Conservation (phyloP, 2,888 invertebrate species). For the Drosophila cracens region DNA sequence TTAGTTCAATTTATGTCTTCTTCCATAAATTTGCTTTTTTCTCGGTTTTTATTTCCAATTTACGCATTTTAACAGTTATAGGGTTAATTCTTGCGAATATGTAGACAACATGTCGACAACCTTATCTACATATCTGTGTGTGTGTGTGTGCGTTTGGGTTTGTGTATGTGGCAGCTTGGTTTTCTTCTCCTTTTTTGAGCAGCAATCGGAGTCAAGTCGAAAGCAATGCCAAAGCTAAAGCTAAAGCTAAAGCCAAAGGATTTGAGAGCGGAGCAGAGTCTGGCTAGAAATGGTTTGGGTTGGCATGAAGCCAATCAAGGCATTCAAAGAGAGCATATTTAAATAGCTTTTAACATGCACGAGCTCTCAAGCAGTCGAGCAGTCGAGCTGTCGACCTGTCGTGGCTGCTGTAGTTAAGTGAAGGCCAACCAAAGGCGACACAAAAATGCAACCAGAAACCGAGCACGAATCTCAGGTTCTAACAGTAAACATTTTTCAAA, state of each 20-base stretch:
- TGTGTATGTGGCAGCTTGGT: background rate
- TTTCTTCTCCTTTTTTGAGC: slow-evolving; percentile 6
- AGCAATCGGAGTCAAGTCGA: slow-evolving; percentile 22
- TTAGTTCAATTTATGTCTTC: background rate
- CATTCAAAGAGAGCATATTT: slow-evolving; percentile 81
- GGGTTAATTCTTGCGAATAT: slow-evolving; percentile 63
- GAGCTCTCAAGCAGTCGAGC: slow-evolving; percentile 62
- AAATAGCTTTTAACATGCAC: slow-evolving; percentile 80
- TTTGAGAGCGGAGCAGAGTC: slow-evolving; percentile 29
- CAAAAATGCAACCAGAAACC: slow-evolving; percentile 66
- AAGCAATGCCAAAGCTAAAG: slow-evolving; percentile 18
- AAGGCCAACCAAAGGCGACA: slow-evolving; percentile 75
- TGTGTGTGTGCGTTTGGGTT: background rate
- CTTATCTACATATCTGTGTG: slow-evolving; percentile 20
- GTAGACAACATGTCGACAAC: slow-evolving; percentile 19
- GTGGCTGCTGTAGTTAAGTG: slow-evolving; percentile 70
- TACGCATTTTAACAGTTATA: slow-evolving; percentile 36
- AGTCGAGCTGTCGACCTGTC: slow-evolving; percentile 20
- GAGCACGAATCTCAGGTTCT: slow-evolving; percentile 25
- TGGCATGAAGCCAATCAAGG: slow-evolving; percentile 73
- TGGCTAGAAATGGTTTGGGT: slow-evolving; percentile 28
- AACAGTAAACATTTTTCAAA: slow-evolving; percentile 60
- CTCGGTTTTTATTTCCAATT: background rate
- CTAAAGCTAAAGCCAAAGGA: slow-evolving; percentile 26
- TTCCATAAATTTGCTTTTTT: background rate